A percentile compares a stretch with the other conserved stretches of the same genome.
Evolutionary conservation across 2,888 invertebrate species (phyloP).

Genomic region (Ferrisia virgata): DNA sequence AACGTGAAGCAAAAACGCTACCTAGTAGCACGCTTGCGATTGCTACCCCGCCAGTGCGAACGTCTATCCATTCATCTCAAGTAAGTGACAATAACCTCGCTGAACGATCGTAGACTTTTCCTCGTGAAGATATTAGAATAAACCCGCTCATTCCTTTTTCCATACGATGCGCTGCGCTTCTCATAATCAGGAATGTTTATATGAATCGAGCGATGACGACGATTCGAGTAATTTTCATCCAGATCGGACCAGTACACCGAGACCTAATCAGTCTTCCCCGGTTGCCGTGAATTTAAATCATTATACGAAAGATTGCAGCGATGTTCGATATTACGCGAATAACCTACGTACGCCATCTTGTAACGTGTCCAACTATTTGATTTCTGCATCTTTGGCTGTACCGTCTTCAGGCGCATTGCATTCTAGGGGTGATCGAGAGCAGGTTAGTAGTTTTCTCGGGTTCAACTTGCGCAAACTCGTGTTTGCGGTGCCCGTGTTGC

Average conservation of each 20-base stretch:
- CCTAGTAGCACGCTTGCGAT: background rate
- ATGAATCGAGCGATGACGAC: background rate
- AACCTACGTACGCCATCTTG: background rate
- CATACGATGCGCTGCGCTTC: too few species aligned
- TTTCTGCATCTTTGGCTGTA: too few species aligned
- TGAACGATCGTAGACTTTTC: too few species aligned
- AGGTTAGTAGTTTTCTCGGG: too few species aligned
- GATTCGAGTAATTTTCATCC: background rate
- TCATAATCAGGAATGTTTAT: background rate
- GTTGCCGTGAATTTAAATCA: background rate
- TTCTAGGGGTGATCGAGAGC: too few species aligned
- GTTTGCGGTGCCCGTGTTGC: too few species aligned
- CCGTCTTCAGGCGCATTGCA: too few species aligned
- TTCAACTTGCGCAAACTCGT: too few species aligned
- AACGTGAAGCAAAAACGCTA: background rate
- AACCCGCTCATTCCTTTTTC: too few species aligned
- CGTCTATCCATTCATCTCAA: background rate
- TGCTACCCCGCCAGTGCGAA: background rate
- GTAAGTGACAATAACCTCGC: background rate
- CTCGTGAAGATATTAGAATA: too few species aligned
- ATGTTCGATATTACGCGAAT: background rate
- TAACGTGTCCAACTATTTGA: too few species aligned
- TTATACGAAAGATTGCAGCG: background rate
- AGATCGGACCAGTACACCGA: background rate
- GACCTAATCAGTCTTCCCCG: background rate